Conservation (phyloP, 2,797 vertebrate species). For the Pelochelys cantorii region DNA sequence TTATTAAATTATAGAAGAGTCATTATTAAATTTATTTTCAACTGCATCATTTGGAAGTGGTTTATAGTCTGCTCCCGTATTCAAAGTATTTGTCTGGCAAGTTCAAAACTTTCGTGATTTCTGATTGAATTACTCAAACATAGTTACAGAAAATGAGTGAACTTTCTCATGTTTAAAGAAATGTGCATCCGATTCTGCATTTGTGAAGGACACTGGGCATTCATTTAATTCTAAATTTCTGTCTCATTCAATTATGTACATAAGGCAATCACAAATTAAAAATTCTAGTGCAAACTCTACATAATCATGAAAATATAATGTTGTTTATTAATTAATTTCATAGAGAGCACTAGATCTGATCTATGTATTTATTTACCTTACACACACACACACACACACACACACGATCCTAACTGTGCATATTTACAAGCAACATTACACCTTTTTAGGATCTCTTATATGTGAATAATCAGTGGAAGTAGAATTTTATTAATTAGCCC, state of each 20-base stretch:
- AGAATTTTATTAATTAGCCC: slow-evolving; percentile 42
- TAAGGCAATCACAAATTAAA: not conserved
- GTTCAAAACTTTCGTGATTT: not conserved
- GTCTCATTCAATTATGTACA: not conserved
- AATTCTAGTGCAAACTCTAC: not conserved
- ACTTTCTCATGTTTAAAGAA: not conserved
- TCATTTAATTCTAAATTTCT: not conserved
- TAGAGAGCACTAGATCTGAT: not conserved
- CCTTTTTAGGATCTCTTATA: slow-evolving; percentile 11
- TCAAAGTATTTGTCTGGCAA: slow-evolving; percentile 12
- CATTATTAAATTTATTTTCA: not conserved
- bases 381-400: not conserved
- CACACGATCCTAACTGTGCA: not conserved
- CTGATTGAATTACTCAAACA: not conserved
- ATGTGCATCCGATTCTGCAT: not conserved
- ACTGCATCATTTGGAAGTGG: slow-evolving; percentile 1
- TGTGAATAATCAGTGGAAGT: not conserved
- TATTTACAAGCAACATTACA: not conserved
- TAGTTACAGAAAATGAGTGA: too few relatives aligned
- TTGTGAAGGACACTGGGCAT: not conserved
- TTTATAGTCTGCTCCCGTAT: not conserved
- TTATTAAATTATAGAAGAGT: slow-evolving; percentile 3
- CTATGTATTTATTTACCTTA: not conserved
- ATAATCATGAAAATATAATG: not conserved
- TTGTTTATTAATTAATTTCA: not conserved